A percentile compares a stretch with the other conserved stretches of the same genome.
These are phyloP conservation scores for Platyura marginata DNA, from an alignment of 1,140 invertebrate genomes.

Conservation along the genomic window DNA sequence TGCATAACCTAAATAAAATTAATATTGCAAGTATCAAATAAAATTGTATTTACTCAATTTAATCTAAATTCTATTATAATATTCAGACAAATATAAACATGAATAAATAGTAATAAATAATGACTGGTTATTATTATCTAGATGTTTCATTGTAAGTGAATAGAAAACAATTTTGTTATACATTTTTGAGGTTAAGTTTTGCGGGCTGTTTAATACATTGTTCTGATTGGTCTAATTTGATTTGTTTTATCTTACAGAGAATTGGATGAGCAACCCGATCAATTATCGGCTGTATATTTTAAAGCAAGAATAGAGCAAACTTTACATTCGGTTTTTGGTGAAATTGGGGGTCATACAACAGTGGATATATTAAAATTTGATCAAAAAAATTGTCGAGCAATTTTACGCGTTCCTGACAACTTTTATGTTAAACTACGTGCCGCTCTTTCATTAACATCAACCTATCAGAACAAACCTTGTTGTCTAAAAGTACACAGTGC, in stretches of 20 bases:
- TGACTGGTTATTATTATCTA: constrained; percentile 19
- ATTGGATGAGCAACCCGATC: constrained; percentile 19
- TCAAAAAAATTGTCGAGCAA: constrained; percentile 22
- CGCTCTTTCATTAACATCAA: constrained; percentile 32
- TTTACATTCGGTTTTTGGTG: constrained; percentile 34
- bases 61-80: too few relatives aligned
- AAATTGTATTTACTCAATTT: too few relatives aligned
- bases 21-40: too few relatives aligned
- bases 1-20: too few relatives aligned
- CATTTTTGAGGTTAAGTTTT: constrained; percentile 2
- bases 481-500: constrained; percentile 33
- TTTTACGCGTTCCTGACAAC: constrained; percentile 33
- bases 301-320: constrained; percentile 35
- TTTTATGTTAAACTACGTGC: constrained; percentile 33
- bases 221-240: background rate
- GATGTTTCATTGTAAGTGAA: constrained; percentile 25
- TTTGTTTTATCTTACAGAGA: constrained; percentile 25
- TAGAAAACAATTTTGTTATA: constrained; percentile 5
- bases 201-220: constrained; percentile 1
- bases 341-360: constrained; percentile 29
- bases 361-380: constrained; percentile 40
- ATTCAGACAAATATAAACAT: too few relatives aligned
- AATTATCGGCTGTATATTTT: constrained; percentile 28
- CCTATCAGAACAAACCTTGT: constrained; percentile 31
- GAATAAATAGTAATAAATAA: too few relatives aligned